phyloP scores from a whole-genome alignment of 2,888 invertebrate genomes.

The Drosophila acutilabella region DNA sequence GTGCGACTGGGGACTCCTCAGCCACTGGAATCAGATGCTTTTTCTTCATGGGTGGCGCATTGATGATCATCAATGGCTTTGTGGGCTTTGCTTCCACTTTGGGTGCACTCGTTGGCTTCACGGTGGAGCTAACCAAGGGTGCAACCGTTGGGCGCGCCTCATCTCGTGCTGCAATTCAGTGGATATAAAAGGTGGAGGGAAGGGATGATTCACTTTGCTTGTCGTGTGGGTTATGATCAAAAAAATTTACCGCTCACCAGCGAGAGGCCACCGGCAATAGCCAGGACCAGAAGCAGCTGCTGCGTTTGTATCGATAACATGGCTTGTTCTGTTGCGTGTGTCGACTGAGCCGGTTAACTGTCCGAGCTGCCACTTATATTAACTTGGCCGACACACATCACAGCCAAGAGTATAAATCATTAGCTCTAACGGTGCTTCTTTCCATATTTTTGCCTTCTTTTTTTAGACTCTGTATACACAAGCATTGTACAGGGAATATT shows the following conservation, averaged over 20 bases:
- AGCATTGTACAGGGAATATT: too few species aligned
- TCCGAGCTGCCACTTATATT: slow-evolving; percentile 62
- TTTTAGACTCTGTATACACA: background rate
- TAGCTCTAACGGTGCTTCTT: slow-evolving; percentile 63
- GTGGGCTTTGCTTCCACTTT: slow-evolving; percentile 49
- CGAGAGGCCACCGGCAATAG: slow-evolving; percentile 66
- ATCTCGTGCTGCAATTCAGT: slow-evolving; percentile 33
- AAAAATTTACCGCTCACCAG: slow-evolving; percentile 81
- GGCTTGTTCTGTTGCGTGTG: slow-evolving; percentile 31
- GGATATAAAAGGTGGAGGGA: background rate
- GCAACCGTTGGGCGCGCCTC: slow-evolving; percentile 60
- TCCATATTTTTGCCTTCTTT: background rate
- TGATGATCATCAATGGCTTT: slow-evolving; percentile 68
- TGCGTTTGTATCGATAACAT: slow-evolving; percentile 30
- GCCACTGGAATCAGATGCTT: slow-evolving; percentile 51
- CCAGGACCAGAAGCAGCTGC: slow-evolving; percentile 62
- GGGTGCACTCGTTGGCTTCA: slow-evolving; percentile 53
- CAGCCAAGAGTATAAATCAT: slow-evolving; percentile 58
- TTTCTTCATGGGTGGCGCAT: slow-evolving; percentile 69
- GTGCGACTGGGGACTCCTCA: slow-evolving; percentile 17
- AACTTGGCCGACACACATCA: slow-evolving; percentile 48
- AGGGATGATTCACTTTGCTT: background rate
- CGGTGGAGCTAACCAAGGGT: slow-evolving; percentile 63
- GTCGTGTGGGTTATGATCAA: slow-evolving; percentile 38
- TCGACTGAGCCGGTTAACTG: slow-evolving; percentile 51